phyloP scores from a whole-genome alignment of 1,140 invertebrate species.

The Nasonia giraulti region DNA sequence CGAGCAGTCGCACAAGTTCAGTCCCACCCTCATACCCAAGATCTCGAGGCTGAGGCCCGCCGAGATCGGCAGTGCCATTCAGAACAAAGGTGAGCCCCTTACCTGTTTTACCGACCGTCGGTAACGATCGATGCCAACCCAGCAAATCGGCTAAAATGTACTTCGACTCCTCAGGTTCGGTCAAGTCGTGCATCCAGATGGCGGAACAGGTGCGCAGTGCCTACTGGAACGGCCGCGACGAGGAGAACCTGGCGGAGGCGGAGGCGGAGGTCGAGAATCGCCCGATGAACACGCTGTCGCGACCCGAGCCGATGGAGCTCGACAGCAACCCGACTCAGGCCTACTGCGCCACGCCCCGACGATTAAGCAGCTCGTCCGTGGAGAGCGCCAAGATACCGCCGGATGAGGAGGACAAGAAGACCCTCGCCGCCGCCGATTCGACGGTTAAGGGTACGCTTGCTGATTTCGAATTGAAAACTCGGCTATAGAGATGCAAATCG shows the following conservation, averaged over 20 bases:
- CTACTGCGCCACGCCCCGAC: slow-evolving; percentile 69
- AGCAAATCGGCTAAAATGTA: not conserved
- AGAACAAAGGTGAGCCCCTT: slow-evolving; percentile 60
- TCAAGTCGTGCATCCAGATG: slow-evolving; percentile 32
- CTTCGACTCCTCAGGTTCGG: not conserved
- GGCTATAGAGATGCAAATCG: not conserved
- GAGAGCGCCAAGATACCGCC: slow-evolving; percentile 71
- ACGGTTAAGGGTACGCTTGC: slow-evolving; percentile 60
- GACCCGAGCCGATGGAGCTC: slow-evolving; percentile 64
- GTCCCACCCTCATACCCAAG: slow-evolving; percentile 79
- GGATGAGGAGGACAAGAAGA: slow-evolving; percentile 69
- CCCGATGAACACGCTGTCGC: slow-evolving; percentile 31
- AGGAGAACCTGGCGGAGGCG: slow-evolving; percentile 59
- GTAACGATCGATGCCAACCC: not conserved
- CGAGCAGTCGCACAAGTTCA: slow-evolving; percentile 63
- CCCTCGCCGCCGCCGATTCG: slow-evolving; percentile 67
- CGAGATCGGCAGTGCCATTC: slow-evolving; percentile 76
- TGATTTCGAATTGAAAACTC: not conserved
- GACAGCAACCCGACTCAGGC: slow-evolving; percentile 67
- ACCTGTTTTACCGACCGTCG: not conserved
- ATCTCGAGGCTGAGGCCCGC: slow-evolving; percentile 78
- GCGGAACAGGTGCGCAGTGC: slow-evolving; percentile 43
- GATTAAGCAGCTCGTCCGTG: slow-evolving; percentile 70
- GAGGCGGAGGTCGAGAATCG: slow-evolving; percentile 17
- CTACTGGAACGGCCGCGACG: slow-evolving; percentile 61